Base-by-base conservation (phyloP, 1,140 invertebrate genomes). In the Papilio polyxenes region DNA sequence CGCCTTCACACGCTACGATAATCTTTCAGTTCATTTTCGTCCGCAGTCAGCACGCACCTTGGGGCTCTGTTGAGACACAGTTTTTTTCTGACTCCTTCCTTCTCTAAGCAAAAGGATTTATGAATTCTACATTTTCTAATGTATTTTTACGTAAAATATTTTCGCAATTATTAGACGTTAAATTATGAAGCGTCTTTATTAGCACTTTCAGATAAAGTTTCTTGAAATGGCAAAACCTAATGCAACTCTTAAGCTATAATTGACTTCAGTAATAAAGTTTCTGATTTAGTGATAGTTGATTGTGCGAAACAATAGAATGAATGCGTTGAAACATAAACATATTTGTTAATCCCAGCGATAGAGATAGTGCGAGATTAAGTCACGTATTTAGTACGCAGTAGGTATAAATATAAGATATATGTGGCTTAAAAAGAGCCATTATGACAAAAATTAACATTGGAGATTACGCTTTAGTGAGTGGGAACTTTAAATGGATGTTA, bases 201-300 rank as follows among this genome's bases (percentile, higher is more conserved):
- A 72, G 31, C 23, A 37, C 11, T 15, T 72, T 72, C 13, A 72
- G 31, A 11, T 37, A 37, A 37, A 40, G 31, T 37, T 72, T 23
- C n/a, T 62, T 37, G 31, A 72, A 72, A 72, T 72, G 65, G 31
- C 65, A 72, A 65, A 72, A 72, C 76, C 23, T 37, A 82, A 75
- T 48, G 82, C 53, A 79, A 82, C 23, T 65, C 31, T 44, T 77
- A 23, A 51, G 51, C 8, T 7, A 49, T 79, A 74, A 82, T 77
- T 56, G 78, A 72, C 76, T 82, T 75, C 23, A 77, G 69, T 65
- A 15, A 51, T 80, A 83, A 56, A 81, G 23, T 77, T 81, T 77
- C 59, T 37, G 53, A 81, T 74, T 81, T 83, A 77, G 62, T 74
- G 37, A 72, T 62, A 62, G 82, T 79, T 51, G 76, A 37, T 75